Evolutionary conservation across 2,888 invertebrate species (phyloP).

Genomic region (Steinernema scapterisci): DNA sequence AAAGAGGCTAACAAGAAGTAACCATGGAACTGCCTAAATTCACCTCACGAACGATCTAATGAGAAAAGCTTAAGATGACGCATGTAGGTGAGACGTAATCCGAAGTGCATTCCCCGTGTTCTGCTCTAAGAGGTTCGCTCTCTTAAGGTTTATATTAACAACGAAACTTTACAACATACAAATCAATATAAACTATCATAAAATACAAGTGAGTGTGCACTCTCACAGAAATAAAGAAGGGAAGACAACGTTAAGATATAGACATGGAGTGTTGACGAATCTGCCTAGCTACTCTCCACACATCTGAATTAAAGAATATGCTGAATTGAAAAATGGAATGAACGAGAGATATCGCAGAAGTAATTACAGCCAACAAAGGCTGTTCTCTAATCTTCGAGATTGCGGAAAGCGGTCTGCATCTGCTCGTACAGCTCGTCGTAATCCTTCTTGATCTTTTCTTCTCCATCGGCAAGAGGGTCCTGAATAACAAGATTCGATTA

Average conservation of each 20-base stretch:
- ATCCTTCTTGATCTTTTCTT: conserved; percentile 91
- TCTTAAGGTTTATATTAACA: not conserved
- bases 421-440: conserved; percentile 95
- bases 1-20: too few relatives aligned
- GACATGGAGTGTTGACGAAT: conserved; percentile 17
- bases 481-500: too few relatives aligned
- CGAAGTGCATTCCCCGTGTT: not conserved
- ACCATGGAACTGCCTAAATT: too few relatives aligned
- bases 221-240: not conserved
- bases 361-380: conserved; percentile 18
- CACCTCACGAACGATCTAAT: conserved; percentile 14
- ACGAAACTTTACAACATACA: conserved; percentile 1
- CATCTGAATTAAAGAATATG: not conserved
- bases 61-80: not conserved
- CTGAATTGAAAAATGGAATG: not conserved
- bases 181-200: conserved; percentile 17
- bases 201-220: not conserved
- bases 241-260: not conserved
- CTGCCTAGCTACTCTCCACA: conserved; percentile 19
- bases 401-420: conserved; percentile 94
- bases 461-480: conserved; percentile 97
- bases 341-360: conserved; percentile 3
- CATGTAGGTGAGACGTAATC: too few relatives aligned
- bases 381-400: conserved; percentile 92
- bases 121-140: not conserved